Evolutionary conservation across 2,797 vertebrate species (phyloP).

Genomic region (Crocidura indochinensis): DNA sequence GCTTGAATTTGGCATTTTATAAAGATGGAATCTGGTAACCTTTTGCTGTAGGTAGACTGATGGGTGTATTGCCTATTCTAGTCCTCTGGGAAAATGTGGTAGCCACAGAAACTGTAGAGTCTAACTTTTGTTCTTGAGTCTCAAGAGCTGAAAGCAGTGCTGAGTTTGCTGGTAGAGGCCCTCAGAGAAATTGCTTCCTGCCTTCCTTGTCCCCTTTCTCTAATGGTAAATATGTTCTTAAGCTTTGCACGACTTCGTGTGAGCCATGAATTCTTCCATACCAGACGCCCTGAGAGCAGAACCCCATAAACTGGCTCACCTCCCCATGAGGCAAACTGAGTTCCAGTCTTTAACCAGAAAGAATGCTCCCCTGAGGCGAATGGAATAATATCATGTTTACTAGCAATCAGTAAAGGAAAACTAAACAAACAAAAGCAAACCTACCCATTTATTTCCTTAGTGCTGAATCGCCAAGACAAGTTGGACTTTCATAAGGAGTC

Average conservation of each 20-base stretch:
- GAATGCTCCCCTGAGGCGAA: background rate
- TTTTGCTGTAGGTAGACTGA: too few relatives aligned
- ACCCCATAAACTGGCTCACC: slow-evolving; percentile 11
- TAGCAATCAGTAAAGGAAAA: background rate
- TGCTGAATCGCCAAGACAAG: background rate
- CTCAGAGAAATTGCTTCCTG: background rate
- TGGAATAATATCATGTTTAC: background rate
- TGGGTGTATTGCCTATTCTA: too few relatives aligned
- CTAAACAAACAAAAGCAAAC: background rate
- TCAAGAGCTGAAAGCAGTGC: background rate
- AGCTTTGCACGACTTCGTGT: background rate
- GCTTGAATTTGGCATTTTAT: too few relatives aligned
- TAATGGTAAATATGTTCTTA: background rate
- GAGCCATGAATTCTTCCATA: slow-evolving; percentile 48
- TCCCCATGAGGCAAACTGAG: background rate
- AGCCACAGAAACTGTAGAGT: too few relatives aligned
- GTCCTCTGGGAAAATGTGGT: too few relatives aligned
- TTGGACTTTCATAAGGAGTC: background rate
- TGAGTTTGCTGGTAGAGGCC: slow-evolving; percentile 40
- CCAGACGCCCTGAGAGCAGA: slow-evolving; percentile 47
- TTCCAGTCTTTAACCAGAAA: slow-evolving; percentile 30
- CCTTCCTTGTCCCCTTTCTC: slow-evolving; percentile 14
- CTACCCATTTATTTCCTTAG: background rate
- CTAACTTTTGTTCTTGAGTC: too few relatives aligned
- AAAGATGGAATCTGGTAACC: too few relatives aligned